Percentiles rank a stretch among this genome's conserved stretches.
Conservation (phyloP, 2,797 vertebrate species). For the Erithacus rubecula region DNA sequence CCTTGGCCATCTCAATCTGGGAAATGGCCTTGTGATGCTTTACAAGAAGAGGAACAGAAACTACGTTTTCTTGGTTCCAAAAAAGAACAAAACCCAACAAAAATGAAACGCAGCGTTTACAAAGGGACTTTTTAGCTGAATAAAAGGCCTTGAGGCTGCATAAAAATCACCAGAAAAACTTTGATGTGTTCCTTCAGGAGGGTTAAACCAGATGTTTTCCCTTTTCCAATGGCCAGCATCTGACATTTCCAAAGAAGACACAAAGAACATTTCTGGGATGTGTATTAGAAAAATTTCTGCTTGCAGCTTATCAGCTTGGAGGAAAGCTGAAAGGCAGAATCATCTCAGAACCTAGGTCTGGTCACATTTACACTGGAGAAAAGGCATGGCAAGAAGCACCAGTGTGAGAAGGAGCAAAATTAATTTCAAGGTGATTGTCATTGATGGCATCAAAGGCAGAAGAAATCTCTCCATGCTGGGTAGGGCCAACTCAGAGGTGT, state of each 20-base stretch:
- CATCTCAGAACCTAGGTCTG: not conserved
- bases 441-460: not conserved
- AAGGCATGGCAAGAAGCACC: not conserved
- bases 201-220: constrained; percentile 22
- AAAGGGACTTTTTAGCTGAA: not conserved
- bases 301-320: not conserved
- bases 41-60: not conserved
- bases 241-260: not conserved
- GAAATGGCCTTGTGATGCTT: not conserved
- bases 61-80: not conserved
- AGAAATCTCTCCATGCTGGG: not conserved
- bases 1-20: constrained; percentile 5
- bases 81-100: not conserved
- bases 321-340: not conserved
- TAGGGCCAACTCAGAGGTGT: not conserved
- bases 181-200: not conserved
- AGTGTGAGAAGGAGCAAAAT: not conserved
- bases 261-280: not conserved
- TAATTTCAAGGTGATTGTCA: not conserved
- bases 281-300: not conserved
- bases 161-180: not conserved
- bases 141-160: not conserved
- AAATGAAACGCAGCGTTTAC: not conserved
- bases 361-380: not conserved
- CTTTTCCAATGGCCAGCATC: not conserved